These are phyloP conservation scores for Simalia tracyae DNA, from an alignment of 2,797 vertebrate species.

Conservation along the genomic window DNA sequence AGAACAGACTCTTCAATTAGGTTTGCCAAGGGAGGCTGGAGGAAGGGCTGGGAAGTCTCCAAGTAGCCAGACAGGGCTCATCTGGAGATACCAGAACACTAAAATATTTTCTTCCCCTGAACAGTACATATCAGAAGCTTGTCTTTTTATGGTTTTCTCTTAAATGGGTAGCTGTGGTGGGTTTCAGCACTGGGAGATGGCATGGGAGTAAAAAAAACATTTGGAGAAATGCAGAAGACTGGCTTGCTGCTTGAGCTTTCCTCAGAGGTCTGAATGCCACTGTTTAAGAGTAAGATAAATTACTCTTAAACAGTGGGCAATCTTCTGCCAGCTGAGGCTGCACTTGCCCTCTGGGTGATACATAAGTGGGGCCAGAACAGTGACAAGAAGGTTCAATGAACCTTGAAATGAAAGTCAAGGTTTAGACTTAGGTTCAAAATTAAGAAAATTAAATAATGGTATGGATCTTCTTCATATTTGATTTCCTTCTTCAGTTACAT, in stretches of 20 bases:
- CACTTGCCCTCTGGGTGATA: not conserved
- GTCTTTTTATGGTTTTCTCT: not conserved
- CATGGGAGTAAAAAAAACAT: not conserved
- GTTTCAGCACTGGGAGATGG: not conserved
- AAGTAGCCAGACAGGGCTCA: not conserved
- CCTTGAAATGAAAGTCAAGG: not conserved
- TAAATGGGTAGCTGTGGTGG: not conserved
- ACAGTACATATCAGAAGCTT: not conserved
- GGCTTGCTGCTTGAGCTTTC: not conserved
- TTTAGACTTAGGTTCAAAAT: not conserved
- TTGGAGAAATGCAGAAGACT: not conserved
- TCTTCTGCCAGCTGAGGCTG: not conserved
- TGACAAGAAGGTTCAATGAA: not conserved
- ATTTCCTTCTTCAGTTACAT: not conserved
- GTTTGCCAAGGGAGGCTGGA: not conserved
- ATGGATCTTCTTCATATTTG: not conserved
- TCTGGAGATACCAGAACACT: not conserved
- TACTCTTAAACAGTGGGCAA: not conserved
- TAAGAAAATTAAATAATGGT: not conserved
- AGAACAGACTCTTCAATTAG: conserved; percentile 5
- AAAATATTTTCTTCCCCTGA: not conserved
- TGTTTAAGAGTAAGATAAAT: not conserved
- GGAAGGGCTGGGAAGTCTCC: not conserved
- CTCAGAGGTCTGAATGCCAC: not conserved
- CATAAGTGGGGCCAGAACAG: not conserved